These are phyloP conservation scores for Neostethus bicornis DNA, from an alignment of 2,797 vertebrate genomes.

Conservation along the genomic window DNA sequence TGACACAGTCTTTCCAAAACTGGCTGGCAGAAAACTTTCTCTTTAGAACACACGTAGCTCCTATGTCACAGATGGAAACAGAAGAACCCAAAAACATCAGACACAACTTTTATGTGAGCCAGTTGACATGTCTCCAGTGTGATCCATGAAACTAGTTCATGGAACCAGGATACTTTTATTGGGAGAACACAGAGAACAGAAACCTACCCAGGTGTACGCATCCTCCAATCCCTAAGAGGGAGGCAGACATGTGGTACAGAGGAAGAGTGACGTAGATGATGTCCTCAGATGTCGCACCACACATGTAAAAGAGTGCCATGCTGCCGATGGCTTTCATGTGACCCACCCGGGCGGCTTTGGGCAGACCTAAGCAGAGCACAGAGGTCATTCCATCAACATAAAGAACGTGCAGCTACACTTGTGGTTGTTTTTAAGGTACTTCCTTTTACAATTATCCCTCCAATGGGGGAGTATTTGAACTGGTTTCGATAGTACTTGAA, in stretches of 20 bases:
- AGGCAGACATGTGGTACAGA: constrained; percentile 91
- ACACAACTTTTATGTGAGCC: no score
- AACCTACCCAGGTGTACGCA: constrained; percentile 86
- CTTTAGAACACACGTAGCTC: constrained; percentile 89
- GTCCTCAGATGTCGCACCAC: constrained; percentile 79
- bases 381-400: no score
- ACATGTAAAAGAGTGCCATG: constrained; percentile 85
- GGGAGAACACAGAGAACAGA: background rate
- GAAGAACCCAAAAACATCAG: background rate
- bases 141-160: no score
- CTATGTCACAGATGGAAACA: constrained; percentile 58
- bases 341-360: constrained; percentile 88
- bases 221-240: constrained; percentile 86
- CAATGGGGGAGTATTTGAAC: no score
- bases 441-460: no score
- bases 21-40: constrained; percentile 89
- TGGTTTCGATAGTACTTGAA: no score
- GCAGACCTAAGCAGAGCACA: constrained; percentile 77
- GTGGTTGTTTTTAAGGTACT: no score
- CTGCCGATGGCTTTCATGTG: constrained; percentile 87
- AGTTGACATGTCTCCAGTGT: no score
- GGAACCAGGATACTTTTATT: no score
- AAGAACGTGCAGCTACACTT: no score
- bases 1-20: constrained; percentile 90
- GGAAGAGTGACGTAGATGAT: constrained; percentile 88